Evolutionary conservation across 2,888 invertebrate species (phyloP), one percentile per base, ranked within the genome.

Genomic region (Apotomis capreana): DNA sequence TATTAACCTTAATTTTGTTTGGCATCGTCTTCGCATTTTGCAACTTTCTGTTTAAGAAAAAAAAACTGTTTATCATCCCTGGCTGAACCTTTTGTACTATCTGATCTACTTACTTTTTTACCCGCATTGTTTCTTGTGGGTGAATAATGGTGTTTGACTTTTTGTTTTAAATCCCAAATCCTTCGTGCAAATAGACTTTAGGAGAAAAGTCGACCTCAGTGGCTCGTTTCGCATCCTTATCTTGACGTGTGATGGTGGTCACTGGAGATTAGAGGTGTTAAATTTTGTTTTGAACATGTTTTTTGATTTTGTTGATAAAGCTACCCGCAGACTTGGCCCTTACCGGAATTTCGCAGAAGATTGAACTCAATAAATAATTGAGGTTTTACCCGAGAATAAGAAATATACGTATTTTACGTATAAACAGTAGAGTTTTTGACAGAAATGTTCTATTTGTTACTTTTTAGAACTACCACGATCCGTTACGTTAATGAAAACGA

Each of bases 41-140:
- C 55, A 62, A 74, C 74, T 70, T 65, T 64, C 49, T 73, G 75
- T 83, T 83, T 75, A 79, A 40, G 78, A 78, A 82, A 81, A 86
- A 86, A 85, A 88, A 87, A 87, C 85, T 82, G 87, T 89, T 89
- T 85, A 89, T 90, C 89, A 88, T 85, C 81, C 83, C 75, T 87
- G 85, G 87, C 88, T 87, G 87, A 88, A 80, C 81, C 87, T 86
- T 89, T 88, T 85, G 83, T 86, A 87, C 84, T 89, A 91, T 92
- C 89, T 89, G 92, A 92, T 91, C 87, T 89, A 89, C 86, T 89
- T 90, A 87, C 82, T 63, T 86, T 91, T 92, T 91, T 91, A 79
- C 78, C 49, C 75, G 79, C 82, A 89, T 90, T 91, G 89, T 92
- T 87, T 90, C 84, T 84, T 78, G 78, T 75, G 77, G 70, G 83